Percentiles rank a stretch among this genome's conserved stretches.
phyloP scores from a whole-genome alignment of 2,888 invertebrate genomes.

The Lamellibrachia columna region DNA sequence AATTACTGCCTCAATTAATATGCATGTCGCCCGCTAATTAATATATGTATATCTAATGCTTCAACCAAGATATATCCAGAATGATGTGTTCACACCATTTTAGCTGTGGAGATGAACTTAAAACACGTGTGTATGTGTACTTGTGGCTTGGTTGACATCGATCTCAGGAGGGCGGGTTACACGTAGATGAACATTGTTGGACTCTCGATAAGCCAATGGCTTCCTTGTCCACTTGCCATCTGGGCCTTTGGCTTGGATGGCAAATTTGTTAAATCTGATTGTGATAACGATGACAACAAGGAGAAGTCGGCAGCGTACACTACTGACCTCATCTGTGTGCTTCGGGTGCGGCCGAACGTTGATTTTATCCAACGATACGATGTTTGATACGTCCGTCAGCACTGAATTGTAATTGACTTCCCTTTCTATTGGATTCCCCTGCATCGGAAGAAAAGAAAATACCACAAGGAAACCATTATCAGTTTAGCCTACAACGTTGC shows the following conservation, averaged over 20 bases:
- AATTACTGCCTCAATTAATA: not conserved
- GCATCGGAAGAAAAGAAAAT: slow-evolving; percentile 24
- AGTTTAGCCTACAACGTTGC: not conserved
- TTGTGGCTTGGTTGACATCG: too few species aligned
- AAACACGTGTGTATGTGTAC: too few species aligned
- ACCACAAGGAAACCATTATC: not conserved
- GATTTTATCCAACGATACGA: slow-evolving; percentile 56
- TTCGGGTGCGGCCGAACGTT: slow-evolving; percentile 45
- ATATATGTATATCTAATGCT: not conserved
- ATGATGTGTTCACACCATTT: too few species aligned
- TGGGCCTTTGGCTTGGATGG: too few species aligned
- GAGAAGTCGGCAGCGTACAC: not conserved
- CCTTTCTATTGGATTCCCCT: slow-evolving; percentile 57
- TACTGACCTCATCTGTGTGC: not conserved
- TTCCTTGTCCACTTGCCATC: too few species aligned
- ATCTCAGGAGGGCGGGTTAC: too few species aligned
- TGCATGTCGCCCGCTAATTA: not conserved
- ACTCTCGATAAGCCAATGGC: too few species aligned
- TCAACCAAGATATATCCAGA: not conserved
- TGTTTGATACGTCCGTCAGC: slow-evolving; percentile 47
- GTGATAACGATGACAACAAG: not conserved
- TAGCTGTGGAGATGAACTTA: too few species aligned
- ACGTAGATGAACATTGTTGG: too few species aligned
- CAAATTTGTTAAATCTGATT: too few species aligned
- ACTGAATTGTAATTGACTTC: slow-evolving; percentile 50